Evolutionary conservation across 2,113 vertebrate genomes (phyloP), one percentile per base, ranked within the genome.

Genomic region (Apaloderma vittatum): DNA sequence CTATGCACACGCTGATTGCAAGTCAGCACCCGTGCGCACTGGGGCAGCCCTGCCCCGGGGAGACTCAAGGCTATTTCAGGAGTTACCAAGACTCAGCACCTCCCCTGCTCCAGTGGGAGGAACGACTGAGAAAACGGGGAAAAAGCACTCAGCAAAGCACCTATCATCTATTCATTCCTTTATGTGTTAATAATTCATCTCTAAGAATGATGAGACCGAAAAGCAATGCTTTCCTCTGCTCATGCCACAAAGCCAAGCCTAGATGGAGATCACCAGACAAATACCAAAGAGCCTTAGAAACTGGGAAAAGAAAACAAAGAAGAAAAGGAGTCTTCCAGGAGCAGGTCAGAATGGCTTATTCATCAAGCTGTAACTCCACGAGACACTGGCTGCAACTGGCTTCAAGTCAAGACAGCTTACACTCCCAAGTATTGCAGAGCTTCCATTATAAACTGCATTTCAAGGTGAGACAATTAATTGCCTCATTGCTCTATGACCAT

Each of bases 391-490:
- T 88, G 61, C 67, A 81, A 40, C 52, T 68, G 55, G 70, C 62
- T 86, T 93, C 30, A 49, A 59, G 54, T 86, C 48, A 84, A 84
- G 48, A 37, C 68, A 57, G n/a, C 52, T 78, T 48, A 57, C 0
- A 0, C 14, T 75, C 76, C n/a, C 65, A 65, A 86, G 48, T 89
- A 74, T 61, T 1, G 1, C 89, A 89, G 59, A 79, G 49, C n/a
- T 92, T 94, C 86, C 73, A 84, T 52, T 81, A 45, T 26, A 93
- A 81, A 91, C 48, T 15, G 4, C 34, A 27, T 82, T 84, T 89
- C 79, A 94, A 95, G 80, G 86, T 68, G 73, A 95, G 61, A 70
- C 76, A 95, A 63, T 72, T 87, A 75, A 93, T 52, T 74, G 43
- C 59, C 36, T 95, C 72, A 70, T 67, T 74, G n/a, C 57, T 87